Percentiles rank a stretch among this genome's conserved stretches.
Conservation (phyloP, 2,113 vertebrate species). For the Tupaia tana region DNA sequence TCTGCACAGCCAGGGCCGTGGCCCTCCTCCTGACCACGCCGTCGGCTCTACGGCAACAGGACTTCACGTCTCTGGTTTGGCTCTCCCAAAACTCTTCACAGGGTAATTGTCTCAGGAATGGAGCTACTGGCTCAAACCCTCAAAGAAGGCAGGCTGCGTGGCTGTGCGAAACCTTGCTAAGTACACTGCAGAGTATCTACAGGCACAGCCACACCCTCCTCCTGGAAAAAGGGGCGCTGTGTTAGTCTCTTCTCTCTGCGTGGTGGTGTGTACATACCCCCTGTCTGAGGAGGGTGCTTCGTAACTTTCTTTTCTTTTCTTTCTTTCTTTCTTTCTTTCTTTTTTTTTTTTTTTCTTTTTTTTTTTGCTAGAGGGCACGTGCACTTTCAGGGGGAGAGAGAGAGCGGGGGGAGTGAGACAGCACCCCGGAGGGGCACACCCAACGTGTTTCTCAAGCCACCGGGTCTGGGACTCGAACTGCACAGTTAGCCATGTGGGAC, state of each 20-base stretch:
- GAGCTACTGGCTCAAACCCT: slow-evolving; percentile 24
- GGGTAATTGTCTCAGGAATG: slow-evolving; percentile 45
- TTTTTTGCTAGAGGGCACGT: too few relatives aligned
- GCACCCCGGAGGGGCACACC: too few relatives aligned
- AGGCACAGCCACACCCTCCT: background rate
- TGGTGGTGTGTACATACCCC: slow-evolving; percentile 18
- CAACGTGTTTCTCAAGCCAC: too few relatives aligned
- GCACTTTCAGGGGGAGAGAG: too few relatives aligned
- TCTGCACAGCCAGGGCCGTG: background rate
- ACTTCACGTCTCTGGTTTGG: background rate
- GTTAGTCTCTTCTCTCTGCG: slow-evolving; percentile 23
- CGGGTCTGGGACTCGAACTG: too few relatives aligned
- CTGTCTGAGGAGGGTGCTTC: background rate
- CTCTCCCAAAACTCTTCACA: background rate
- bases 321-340: too few relatives aligned
- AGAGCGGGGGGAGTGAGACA: too few relatives aligned
- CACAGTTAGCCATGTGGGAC: too few relatives aligned
- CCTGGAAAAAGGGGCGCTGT: slow-evolving; percentile 8
- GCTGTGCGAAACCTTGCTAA: background rate
- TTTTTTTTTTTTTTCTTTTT: too few relatives aligned
- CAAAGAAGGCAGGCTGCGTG: background rate
- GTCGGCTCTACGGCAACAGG: background rate
- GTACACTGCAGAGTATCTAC: background rate
- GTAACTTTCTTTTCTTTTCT: too few relatives aligned
- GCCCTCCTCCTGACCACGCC: background rate